Evolutionary conservation across 2,113 vertebrate genomes (phyloP).

Genomic region (Fulmarus glacialis): DNA sequence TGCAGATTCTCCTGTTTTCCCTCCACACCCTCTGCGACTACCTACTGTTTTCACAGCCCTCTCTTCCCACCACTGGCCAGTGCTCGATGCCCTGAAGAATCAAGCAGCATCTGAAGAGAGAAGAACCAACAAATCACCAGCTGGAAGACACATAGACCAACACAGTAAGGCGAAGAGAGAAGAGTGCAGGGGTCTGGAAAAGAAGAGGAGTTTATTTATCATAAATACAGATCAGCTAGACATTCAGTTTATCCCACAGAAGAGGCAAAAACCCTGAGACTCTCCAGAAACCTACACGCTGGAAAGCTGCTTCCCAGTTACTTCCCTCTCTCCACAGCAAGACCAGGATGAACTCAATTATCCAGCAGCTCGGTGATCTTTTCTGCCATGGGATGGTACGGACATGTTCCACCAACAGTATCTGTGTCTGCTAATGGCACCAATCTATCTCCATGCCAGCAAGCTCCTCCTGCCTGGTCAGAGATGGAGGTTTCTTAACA

Average conservation of each 20-base stretch:
- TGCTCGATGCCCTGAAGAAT: neutral
- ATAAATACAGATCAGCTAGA: constrained; percentile 2
- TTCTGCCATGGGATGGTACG: neutral
- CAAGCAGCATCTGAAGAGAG: neutral
- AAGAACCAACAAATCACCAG: neutral
- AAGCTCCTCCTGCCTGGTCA: neutral
- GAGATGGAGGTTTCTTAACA: neutral
- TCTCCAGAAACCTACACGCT: neutral
- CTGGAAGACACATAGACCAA: neutral
- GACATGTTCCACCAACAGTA: neutral
- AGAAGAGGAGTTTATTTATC: constrained; percentile 41
- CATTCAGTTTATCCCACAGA: neutral
- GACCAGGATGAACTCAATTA: neutral
- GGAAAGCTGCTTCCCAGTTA: neutral
- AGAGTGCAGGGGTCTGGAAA: neutral
- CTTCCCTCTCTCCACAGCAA: neutral
- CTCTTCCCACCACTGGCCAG: neutral
- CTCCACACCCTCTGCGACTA: neutral
- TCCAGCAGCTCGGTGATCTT: neutral
- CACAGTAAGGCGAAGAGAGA: neutral
- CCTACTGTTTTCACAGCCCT: neutral
- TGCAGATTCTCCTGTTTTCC: neutral
- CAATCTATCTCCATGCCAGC: neutral
- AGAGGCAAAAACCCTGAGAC: neutral
- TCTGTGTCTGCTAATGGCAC: neutral